Conservation (phyloP, 2,113 vertebrate genomes). For the Aldabrachelys gigantea region DNA sequence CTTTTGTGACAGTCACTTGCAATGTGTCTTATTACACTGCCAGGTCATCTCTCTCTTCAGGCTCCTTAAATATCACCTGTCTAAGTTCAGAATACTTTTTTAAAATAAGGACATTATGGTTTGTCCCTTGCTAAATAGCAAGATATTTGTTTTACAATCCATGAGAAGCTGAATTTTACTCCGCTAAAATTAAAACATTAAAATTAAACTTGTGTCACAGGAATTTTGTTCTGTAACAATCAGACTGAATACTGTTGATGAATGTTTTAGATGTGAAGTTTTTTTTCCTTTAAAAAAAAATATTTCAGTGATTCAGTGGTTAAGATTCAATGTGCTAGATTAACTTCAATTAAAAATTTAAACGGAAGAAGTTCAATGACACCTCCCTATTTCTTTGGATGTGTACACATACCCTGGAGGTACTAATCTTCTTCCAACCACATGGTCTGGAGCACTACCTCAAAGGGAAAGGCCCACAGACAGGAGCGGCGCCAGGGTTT, state of each 20-base stretch:
- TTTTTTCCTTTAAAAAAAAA: neutral
- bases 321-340: neutral
- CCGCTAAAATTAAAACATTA: slow-evolving; percentile 66
- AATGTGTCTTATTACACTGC: slow-evolving; percentile 69
- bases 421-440: neutral
- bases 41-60: slow-evolving; percentile 74
- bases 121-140: slow-evolving; percentile 55
- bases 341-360: neutral
- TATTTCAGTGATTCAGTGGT: neutral
- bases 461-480: neutral
- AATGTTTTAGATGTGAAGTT: neutral
- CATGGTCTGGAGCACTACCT: neutral
- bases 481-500: too few relatives aligned
- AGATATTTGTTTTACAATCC: slow-evolving; percentile 12
- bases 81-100: slow-evolving; percentile 61
- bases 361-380: neutral
- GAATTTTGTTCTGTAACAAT: neutral
- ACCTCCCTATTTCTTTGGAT: neutral
- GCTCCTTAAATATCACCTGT: slow-evolving; percentile 76
- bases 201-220: neutral
- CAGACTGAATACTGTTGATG: neutral
- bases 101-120: slow-evolving; percentile 52
- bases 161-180: slow-evolving; percentile 37
- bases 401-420: neutral
- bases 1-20: slow-evolving; percentile 63